Base-by-base conservation (phyloP, 2,113 vertebrate species). In the Hyperopisus bebe region DNA sequence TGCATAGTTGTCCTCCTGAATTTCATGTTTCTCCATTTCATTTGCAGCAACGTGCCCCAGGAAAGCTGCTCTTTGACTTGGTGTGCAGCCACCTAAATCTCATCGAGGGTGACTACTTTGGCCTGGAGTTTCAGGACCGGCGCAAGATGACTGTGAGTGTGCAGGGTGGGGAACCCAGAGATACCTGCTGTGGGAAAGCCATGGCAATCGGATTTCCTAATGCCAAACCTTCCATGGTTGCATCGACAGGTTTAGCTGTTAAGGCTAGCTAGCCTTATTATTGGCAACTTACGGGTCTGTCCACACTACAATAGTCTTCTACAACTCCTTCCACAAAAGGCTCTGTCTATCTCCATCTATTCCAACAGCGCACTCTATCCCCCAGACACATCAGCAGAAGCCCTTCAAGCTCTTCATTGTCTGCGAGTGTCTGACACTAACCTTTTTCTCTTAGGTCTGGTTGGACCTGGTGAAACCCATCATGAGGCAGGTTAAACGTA, bases 51-150 rank as follows among this genome's bases (percentile, higher is more conserved):
- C 97, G 97, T 94, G 97, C 97, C 89, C 97, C 98, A 0, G 98
- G 98, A 87, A 99, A 98, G 91, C 95, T 97, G 93, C 93, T 99
- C 91, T 95, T 99, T 89, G 97, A 99, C 87, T 96, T 98, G 2
- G 98, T 99, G 89, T 99, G 98, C 94, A 96, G 93, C 91, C 98
- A 98, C 94, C 96, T 99, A 92, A 99, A 99, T 91, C 97, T 99
- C 51, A 95, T 99, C n/a, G 98, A 99, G 93, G 98, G 98, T 0
- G 98, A 99, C 94, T 99, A 99, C 94, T 99, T 99, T 89, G 97
- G 98, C 92, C 95, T 99, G 87, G 98, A 99, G 94, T 99, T 97
- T 94, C 97, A 97, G 90, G 98, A 98, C 93, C 97, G 98, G 93
- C 97, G 96, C 89, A 99, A 99, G 93, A 98, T 98, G 95, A 98